These are phyloP conservation scores for Saccopteryx bilineata DNA, from an alignment of 2,113 vertebrate genomes.

Conservation along the genomic window DNA sequence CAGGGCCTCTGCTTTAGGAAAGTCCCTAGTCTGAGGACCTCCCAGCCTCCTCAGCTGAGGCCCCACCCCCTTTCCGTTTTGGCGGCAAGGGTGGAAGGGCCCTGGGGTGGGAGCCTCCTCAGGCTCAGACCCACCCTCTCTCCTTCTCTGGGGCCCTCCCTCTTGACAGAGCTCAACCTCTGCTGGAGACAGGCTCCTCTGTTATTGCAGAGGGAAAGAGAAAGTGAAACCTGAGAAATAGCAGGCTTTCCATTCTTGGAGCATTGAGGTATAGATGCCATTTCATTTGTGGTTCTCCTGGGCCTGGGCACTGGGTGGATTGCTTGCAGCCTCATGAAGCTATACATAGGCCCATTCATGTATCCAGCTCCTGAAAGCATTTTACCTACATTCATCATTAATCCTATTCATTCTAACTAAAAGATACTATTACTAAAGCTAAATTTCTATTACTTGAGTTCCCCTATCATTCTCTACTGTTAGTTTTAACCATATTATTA, in stretches of 20 bases:
- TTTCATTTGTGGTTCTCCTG: neutral
- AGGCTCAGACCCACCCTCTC: neutral
- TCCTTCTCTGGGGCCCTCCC: too few species aligned
- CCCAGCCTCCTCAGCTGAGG: neutral
- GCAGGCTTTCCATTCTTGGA: too few species aligned
- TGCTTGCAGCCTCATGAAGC: too few species aligned
- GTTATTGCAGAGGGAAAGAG: slow-evolving; percentile 24
- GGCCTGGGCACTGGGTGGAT: neutral
- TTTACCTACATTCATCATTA: too few species aligned
- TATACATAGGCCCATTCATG: too few species aligned
- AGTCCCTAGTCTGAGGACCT: neutral
- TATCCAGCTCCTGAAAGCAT: too few species aligned
- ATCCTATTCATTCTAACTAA: too few species aligned
- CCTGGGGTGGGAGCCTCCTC: neutral
- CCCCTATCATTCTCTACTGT: too few species aligned
- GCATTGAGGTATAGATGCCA: too few species aligned
- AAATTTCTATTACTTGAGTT: too few species aligned
- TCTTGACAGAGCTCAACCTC: neutral
- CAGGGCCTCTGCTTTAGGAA: neutral
- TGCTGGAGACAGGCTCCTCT: neutral
- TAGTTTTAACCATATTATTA: too few species aligned
- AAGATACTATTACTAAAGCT: too few species aligned
- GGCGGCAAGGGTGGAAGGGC: neutral
- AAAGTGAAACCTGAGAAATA: neutral
- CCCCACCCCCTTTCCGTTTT: slow-evolving; percentile 38